A percentile compares a stretch with the other conserved stretches of the same genome.
Conservation (phyloP, 2,888 invertebrate genomes). For the Eurois occulta region DNA sequence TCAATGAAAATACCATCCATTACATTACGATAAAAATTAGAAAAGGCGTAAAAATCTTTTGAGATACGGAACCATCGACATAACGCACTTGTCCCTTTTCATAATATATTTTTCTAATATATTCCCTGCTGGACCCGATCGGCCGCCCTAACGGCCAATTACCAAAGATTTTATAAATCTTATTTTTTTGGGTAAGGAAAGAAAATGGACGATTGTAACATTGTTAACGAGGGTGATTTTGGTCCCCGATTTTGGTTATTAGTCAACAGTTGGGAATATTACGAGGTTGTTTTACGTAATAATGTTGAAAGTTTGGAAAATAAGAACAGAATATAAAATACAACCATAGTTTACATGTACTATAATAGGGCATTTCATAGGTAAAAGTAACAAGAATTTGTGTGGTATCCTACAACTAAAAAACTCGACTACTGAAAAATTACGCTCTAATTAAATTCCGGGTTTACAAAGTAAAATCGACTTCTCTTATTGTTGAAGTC, state of each 20-base stretch:
- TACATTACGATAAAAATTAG: neutral
- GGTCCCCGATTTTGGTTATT: slow-evolving; percentile 40
- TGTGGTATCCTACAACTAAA: too few relatives aligned
- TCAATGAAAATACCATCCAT: neutral
- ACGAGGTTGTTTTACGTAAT: slow-evolving; percentile 18
- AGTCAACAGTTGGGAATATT: slow-evolving; percentile 43
- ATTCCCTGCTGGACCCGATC: slow-evolving; percentile 52
- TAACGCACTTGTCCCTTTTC: slow-evolving; percentile 21
- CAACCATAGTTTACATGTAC: neutral
- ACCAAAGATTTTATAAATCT: slow-evolving; percentile 62
- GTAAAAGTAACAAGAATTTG: too few relatives aligned
- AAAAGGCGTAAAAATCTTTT: neutral
- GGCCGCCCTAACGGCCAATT: slow-evolving; percentile 58
- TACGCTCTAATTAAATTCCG: too few relatives aligned
- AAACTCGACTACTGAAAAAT: too few relatives aligned
- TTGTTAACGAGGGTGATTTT: slow-evolving; percentile 52
- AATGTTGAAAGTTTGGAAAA: neutral
- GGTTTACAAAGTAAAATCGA: too few relatives aligned
- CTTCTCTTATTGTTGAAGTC: too few relatives aligned
- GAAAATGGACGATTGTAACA: slow-evolving; percentile 37
- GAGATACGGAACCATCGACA: slow-evolving; percentile 26
- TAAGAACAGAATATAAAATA: neutral
- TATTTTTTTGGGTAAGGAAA: slow-evolving; percentile 49
- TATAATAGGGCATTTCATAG: neutral
- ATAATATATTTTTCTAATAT: slow-evolving; percentile 57